Conservation (phyloP, 2,113 vertebrate species). For the Pelodiscus sinensis region DNA sequence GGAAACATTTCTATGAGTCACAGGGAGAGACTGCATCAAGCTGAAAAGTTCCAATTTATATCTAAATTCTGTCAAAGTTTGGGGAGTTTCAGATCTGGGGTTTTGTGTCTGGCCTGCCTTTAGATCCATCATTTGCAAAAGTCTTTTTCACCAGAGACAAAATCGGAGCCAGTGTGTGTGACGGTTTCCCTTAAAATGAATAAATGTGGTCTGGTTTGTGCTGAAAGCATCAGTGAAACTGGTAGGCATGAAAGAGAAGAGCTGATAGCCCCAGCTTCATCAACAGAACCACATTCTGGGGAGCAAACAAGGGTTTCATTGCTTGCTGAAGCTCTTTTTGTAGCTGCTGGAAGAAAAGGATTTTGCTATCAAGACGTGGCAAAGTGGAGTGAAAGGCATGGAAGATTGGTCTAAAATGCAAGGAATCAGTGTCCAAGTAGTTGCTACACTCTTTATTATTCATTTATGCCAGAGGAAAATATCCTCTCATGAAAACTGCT, state of each 20-base stretch:
- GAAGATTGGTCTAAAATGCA: neutral
- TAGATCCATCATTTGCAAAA: neutral
- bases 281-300: neutral
- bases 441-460: neutral
- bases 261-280: neutral
- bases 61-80: slow-evolving; percentile 63
- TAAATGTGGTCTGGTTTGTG: slow-evolving; percentile 3
- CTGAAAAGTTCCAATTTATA: slow-evolving; percentile 61
- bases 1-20: slow-evolving; percentile 64
- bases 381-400: neutral
- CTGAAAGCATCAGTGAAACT: slow-evolving; percentile 16
- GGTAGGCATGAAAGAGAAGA: neutral
- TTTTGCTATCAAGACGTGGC: neutral
- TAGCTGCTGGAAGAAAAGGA: slow-evolving; percentile 1
- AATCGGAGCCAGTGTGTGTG: slow-evolving; percentile 14
- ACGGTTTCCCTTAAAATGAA: slow-evolving; percentile 44
- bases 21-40: slow-evolving; percentile 53
- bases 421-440: neutral
- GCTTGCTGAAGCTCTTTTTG: slow-evolving; percentile 14
- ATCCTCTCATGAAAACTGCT: neutral
- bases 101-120: neutral
- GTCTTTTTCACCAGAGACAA: slow-evolving; percentile 15
- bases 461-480: neutral
- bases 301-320: neutral
- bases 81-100: slow-evolving; percentile 46